phyloP scores from a whole-genome alignment of 2,797 vertebrate genomes.

The Lindbergichthys nudifrons region DNA sequence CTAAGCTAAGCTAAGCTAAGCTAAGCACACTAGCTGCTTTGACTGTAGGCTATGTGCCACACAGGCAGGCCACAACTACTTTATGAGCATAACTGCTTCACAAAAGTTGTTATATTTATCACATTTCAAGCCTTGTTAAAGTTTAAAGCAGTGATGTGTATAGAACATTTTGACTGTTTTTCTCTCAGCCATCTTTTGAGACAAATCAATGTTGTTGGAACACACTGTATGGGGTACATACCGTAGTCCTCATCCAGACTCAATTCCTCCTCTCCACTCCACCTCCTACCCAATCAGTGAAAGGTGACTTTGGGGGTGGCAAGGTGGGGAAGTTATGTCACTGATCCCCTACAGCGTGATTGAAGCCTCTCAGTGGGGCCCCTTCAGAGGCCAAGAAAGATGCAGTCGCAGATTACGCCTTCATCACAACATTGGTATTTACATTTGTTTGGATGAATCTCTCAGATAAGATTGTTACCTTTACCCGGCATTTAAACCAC shows the following conservation, averaged over 20 bases:
- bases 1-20: too few species aligned
- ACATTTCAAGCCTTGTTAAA: too few species aligned
- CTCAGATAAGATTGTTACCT: conserved; percentile 43
- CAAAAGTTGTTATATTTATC: too few species aligned
- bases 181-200: background rate
- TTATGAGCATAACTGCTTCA: too few species aligned
- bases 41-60: too few species aligned
- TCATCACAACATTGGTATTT: conserved; percentile 33
- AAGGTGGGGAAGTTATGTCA: conserved; percentile 54
- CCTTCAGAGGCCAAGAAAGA: conserved; percentile 29
- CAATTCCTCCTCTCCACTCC: conserved; percentile 15
- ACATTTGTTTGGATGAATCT: conserved; percentile 48
- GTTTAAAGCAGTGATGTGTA: too few species aligned
- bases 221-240: background rate
- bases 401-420: conserved; percentile 39
- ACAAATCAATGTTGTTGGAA: conserved; percentile 19
- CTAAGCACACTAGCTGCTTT: too few species aligned
- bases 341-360: conserved; percentile 65
- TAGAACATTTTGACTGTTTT: background rate
- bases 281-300: conserved; percentile 67
- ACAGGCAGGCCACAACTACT: too few species aligned
- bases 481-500: conserved; percentile 30
- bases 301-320: conserved; percentile 67
- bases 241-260: conserved; percentile 11
- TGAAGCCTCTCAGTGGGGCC: conserved; percentile 63